phyloP scores from a whole-genome alignment of 2,888 invertebrate species.

The Tiliacea citrago region DNA sequence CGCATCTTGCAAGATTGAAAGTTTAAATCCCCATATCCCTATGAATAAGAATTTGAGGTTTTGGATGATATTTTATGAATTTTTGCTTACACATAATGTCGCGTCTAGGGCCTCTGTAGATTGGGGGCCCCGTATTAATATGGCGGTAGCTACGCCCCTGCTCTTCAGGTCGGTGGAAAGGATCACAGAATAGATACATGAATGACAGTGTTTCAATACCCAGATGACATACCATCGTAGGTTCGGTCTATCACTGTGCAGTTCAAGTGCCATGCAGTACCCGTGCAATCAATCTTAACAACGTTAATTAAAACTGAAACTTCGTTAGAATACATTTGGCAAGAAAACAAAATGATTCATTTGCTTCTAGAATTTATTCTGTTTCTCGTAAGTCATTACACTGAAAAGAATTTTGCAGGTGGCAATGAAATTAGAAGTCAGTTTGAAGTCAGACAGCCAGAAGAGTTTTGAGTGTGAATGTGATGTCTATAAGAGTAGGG shows the following conservation, averaged over 20 bases:
- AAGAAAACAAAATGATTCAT: slow-evolving; percentile 51
- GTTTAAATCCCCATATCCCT: no score
- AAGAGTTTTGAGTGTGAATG: neutral
- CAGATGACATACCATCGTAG: neutral
- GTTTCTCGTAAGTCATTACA: slow-evolving; percentile 51
- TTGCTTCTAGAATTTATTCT: slow-evolving; percentile 38
- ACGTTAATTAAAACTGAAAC: slow-evolving; percentile 54
- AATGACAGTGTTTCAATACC: neutral
- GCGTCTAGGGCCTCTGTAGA: no score
- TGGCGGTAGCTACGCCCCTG: no score
- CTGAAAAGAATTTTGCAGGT: slow-evolving; percentile 24
- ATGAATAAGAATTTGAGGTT: no score
- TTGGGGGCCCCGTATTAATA: no score
- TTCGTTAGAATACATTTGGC: slow-evolving; percentile 59
- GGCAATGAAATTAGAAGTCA: slow-evolving; percentile 11
- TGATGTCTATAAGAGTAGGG: neutral
- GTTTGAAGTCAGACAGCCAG: neutral
- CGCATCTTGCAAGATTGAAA: neutral
- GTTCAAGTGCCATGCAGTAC: neutral
- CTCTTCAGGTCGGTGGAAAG: no score
- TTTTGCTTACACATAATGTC: no score
- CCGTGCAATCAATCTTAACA: slow-evolving; percentile 18
- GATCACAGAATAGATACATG: neutral
- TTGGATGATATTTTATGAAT: no score
- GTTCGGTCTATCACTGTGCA: neutral